Evolutionary conservation across 2,113 vertebrate genomes (phyloP), one percentile per base, ranked within the genome.

Genomic region (Cheilinus undulatus): DNA sequence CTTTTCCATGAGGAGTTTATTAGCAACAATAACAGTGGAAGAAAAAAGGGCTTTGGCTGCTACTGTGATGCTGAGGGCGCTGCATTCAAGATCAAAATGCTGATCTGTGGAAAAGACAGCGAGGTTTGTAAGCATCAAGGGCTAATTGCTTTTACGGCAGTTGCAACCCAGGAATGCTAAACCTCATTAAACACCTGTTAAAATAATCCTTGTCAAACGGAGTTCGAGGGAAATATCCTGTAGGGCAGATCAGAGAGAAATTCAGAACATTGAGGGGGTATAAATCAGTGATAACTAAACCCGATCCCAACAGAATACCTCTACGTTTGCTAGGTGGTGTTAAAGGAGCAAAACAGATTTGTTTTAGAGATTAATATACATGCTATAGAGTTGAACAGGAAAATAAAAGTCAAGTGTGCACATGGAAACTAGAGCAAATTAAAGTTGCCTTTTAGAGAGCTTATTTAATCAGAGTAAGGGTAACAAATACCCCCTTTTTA

Each of bases 101-200:
- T 53, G 45, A 74, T 74, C 65, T 61, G 62, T 57, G 49, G 56
- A 48, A 70, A 73, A 59, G 48, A 40, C 68, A 19, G 20, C 9
- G 20, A 5, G 5, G 43, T 27, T 63, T 56, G n/a, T n/a, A 76
- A 49, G 12, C 66, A 68, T 82, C 53, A 38, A 30, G 32, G 68
- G 68, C 63, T 79, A 74, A 81, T 77, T 76, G 45, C 28, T 79
- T 85, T 76, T 43, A 80, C 72, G 57, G 28, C 59, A 46, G 49
- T 59, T 28, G 58, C 76, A 81, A 59, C 14, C 60, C 28, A 60
- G 73, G 69, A 81, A 76, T 60, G 48, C 67, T 76, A 66, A 75
- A 87, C 65, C 76, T 63, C 63, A 72, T 76, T 82, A 57, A 67
- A 61, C 68, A 72, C 56, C 46, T 82, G 69, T 61, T 85, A n/a